phyloP scores from a whole-genome alignment of 2,113 vertebrate species.

The Aptenodytes forsteri region DNA sequence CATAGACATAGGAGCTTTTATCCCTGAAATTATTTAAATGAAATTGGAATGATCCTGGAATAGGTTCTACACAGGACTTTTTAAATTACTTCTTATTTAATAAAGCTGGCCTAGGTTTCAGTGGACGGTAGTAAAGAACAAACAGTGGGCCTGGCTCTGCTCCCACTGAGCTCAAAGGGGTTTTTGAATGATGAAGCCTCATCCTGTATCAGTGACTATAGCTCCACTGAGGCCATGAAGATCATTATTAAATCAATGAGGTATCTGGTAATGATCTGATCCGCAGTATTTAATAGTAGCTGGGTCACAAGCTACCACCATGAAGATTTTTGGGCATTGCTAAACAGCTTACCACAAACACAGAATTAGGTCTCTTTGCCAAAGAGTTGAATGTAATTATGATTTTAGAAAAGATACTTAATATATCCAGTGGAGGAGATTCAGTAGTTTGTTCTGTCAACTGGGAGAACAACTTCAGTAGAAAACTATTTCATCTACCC shows the following conservation, averaged over 20 bases:
- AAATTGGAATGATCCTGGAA: not conserved
- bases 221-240: not conserved
- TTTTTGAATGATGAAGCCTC: not conserved
- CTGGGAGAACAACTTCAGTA: constrained; percentile 55
- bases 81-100: constrained; percentile 1
- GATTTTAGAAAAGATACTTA: constrained; percentile 57
- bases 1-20: not conserved
- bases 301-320: not conserved
- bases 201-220: not conserved
- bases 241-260: not conserved
- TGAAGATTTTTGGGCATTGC: not conserved
- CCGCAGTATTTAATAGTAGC: not conserved
- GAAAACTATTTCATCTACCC: constrained; percentile 72
- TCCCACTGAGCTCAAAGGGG: not conserved
- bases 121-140: not conserved
- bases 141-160: not conserved
- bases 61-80: not conserved
- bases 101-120: not conserved
- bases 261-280: not conserved
- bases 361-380: not conserved
- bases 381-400: constrained; percentile 17
- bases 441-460: constrained; percentile 62
- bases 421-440: constrained; percentile 40
- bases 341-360: not conserved
- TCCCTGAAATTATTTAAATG: not conserved